Percentiles rank a stretch among this genome's conserved stretches.
phyloP scores from a whole-genome alignment of 1,140 invertebrate genomes.

The Hesperophylax magnus region DNA sequence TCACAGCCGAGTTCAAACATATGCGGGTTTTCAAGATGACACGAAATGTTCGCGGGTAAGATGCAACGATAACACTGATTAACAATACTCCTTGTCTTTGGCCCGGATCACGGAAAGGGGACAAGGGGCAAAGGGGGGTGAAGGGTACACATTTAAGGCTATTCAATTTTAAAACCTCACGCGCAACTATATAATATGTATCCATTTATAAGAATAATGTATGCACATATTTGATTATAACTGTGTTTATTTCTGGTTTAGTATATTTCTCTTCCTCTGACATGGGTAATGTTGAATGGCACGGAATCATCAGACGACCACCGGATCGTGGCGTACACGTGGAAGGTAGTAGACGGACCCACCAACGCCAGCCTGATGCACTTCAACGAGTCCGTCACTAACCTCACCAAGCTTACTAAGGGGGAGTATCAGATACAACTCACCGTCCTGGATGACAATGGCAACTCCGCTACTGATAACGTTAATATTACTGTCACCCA shows the following conservation, averaged over 20 bases:
- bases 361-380: slow-evolving; percentile 70
- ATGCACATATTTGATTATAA: too few species aligned
- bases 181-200: too few species aligned
- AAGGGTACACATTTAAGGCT: too few species aligned
- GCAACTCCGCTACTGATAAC: slow-evolving; percentile 81
- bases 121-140: too few species aligned
- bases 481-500: slow-evolving; percentile 89
- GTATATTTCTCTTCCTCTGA: slow-evolving; percentile 87
- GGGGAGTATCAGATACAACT: slow-evolving; percentile 89
- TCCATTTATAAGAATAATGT: too few species aligned
- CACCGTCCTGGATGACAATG: slow-evolving; percentile 87
- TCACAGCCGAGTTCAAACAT: too few species aligned
- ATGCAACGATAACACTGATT: too few species aligned
- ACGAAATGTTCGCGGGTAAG: too few species aligned
- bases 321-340: slow-evolving; percentile 84
- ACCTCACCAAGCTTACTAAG: slow-evolving; percentile 85
- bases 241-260: slow-evolving; percentile 61
- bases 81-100: too few species aligned
- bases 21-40: too few species aligned
- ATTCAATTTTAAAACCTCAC: too few species aligned
- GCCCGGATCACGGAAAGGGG: too few species aligned
- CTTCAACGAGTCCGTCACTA: slow-evolving; percentile 77
- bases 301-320: slow-evolving; percentile 88
- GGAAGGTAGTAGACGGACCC: slow-evolving; percentile 83
- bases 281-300: slow-evolving; percentile 84